These are phyloP conservation scores for Neocrepidodera transversa DNA, from an alignment of 2,888 invertebrate species.

Conservation along the genomic window DNA sequence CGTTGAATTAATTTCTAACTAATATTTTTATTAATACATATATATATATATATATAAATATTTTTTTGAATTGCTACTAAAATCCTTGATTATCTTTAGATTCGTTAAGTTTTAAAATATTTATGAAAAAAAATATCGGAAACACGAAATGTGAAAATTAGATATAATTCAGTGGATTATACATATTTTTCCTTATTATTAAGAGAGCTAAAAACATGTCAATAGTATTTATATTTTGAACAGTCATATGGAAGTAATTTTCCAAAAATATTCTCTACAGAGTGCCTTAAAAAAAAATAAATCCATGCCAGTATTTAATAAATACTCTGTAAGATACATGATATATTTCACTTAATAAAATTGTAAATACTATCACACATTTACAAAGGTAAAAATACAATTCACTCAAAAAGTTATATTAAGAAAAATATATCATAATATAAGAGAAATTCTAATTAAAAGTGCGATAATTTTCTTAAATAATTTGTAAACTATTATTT, in stretches of 20 bases:
- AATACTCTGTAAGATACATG: constrained; percentile 19
- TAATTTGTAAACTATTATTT: constrained; percentile 46
- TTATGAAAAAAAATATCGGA: constrained; percentile 46
- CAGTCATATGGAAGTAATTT: constrained; percentile 53
- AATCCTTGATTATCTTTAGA: constrained; percentile 36
- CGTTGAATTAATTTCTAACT: constrained; percentile 39
- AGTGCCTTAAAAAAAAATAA: constrained; percentile 19
- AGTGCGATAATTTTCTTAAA: constrained; percentile 44
- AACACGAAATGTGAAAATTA: constrained; percentile 48
- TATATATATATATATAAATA: neutral
- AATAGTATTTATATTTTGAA: constrained; percentile 52
- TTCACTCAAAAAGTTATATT: constrained; percentile 13
- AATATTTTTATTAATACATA: neutral
- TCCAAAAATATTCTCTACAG: constrained; percentile 37
- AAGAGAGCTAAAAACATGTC: constrained; percentile 56
- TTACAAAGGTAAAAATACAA: constrained; percentile 8
- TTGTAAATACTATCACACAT: constrained; percentile 18
- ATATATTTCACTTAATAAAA: constrained; percentile 21
- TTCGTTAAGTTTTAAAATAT: constrained; percentile 33
- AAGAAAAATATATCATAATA: constrained; percentile 30
- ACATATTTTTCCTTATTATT: constrained; percentile 41
- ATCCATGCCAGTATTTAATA: too few relatives aligned
- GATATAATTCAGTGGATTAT: constrained; percentile 50
- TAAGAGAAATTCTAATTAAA: too few relatives aligned
- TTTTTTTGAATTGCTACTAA: constrained; percentile 7